Percentiles rank a stretch among this genome's conserved stretches.
Conservation (phyloP, 2,888 invertebrate genomes). For the Perizoma flavofasciatum region DNA sequence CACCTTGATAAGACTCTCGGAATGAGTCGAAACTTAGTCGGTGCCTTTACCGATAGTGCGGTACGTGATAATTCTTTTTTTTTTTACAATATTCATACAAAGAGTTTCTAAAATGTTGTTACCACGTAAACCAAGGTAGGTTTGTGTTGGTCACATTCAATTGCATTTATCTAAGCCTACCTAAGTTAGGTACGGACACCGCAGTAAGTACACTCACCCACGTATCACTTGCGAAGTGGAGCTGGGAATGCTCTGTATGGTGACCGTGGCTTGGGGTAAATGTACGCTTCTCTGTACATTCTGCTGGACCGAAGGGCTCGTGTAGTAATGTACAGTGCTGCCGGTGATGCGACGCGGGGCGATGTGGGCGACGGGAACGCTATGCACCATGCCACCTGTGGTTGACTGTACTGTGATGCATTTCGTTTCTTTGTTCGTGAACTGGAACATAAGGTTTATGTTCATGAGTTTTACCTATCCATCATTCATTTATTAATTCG, state of each 20-base stretch:
- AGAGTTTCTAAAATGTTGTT: too few species aligned
- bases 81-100: too few species aligned
- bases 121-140: too few species aligned
- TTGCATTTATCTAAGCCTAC: too few species aligned
- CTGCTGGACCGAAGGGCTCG: conserved; percentile 46
- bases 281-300: conserved; percentile 58
- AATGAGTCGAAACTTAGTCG: too few species aligned
- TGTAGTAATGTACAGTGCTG: conserved; percentile 70
- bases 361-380: conserved; percentile 74
- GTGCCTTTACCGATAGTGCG: too few species aligned
- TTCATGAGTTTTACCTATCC: too few species aligned
- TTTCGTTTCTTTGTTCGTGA: conserved; percentile 65
- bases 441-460: conserved; percentile 52
- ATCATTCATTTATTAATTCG: too few species aligned
- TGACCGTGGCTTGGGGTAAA: conserved; percentile 70
- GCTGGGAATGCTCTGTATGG: conserved; percentile 73
- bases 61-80: too few species aligned
- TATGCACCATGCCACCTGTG: conserved; percentile 75
- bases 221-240: conserved; percentile 71
- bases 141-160: too few species aligned
- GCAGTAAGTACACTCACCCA: conserved; percentile 54
- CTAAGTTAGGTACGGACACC: too few species aligned
- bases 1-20: too few species aligned
- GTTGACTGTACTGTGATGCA: conserved; percentile 79
- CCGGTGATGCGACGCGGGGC: conserved; percentile 68